A percentile compares a stretch with the other conserved stretches of the same genome.
phyloP scores from a whole-genome alignment of 2,888 invertebrate species.

The Chymomyza amoena region DNA sequence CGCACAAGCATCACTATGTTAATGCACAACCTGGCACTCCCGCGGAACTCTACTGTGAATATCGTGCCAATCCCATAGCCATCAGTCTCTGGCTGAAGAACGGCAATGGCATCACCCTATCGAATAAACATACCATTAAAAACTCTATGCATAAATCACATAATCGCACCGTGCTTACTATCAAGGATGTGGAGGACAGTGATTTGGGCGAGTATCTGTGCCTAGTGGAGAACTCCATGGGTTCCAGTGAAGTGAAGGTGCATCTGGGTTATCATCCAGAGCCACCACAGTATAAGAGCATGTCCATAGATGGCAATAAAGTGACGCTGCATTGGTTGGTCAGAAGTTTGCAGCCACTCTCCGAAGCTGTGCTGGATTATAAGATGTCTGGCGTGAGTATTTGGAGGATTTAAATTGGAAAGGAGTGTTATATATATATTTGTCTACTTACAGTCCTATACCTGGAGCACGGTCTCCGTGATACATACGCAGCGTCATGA shows the following conservation, averaged over 20 bases:
- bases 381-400: conserved; percentile 72
- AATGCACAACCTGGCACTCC: conserved; percentile 64
- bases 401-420: conserved; percentile 12
- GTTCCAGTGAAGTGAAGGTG: conserved; percentile 63
- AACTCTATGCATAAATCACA: conserved; percentile 76
- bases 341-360: conserved; percentile 73
- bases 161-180: conserved; percentile 82
- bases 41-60: conserved; percentile 76
- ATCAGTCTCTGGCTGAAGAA: conserved; percentile 68
- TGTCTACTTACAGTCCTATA: conserved; percentile 53
- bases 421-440: background rate
- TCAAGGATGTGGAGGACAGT: conserved; percentile 82
- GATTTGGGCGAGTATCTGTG: conserved; percentile 90
- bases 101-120: conserved; percentile 56
- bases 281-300: conserved; percentile 73
- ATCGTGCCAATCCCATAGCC: conserved; percentile 73
- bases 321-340: conserved; percentile 75
- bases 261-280: conserved; percentile 74
- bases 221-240: conserved; percentile 79
- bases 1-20: conserved; percentile 73
- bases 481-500: conserved; percentile 71
- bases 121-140: conserved; percentile 78
- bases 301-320: conserved; percentile 61
- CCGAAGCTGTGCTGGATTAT: conserved; percentile 76
- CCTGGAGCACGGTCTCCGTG: conserved; percentile 73